Percentiles rank a stretch among this genome's conserved stretches.
Conservation (phyloP, 1,140 invertebrate species). For the Neodiprion virginianus region DNA sequence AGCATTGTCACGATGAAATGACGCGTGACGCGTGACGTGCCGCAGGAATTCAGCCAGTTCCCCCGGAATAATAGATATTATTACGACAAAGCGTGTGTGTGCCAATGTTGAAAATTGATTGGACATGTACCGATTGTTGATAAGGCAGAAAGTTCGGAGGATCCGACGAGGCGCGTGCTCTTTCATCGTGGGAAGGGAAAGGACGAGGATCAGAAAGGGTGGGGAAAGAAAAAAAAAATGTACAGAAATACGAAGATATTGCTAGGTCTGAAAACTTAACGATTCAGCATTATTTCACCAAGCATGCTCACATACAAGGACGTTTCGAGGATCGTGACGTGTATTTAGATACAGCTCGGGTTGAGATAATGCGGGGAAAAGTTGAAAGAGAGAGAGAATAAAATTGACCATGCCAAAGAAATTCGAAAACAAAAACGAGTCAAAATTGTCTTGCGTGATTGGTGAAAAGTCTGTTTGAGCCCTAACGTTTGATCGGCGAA, state of each 20-base stretch:
- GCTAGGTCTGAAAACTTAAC: background rate
- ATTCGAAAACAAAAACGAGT: no score
- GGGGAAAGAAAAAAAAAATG: background rate
- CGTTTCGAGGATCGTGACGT: constrained; percentile 10
- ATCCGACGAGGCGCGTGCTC: background rate
- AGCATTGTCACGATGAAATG: constrained; percentile 6
- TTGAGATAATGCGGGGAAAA: no score
- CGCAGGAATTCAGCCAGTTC: background rate
- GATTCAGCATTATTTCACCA: background rate
- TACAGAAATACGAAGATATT: background rate
- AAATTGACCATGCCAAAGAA: no score
- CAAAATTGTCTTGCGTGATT: no score
- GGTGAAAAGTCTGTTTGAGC: no score
- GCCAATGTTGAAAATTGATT: constrained; percentile 14
- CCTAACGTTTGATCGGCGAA: no score
- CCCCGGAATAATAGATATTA: constrained; percentile 11
- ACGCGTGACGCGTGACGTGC: constrained; percentile 11
- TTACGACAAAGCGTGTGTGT: constrained; percentile 14
- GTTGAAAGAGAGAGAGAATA: no score
- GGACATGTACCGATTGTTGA: constrained; percentile 13
- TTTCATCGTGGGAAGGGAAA: background rate
- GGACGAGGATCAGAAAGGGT: background rate
- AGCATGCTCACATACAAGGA: background rate
- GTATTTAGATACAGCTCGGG: background rate
- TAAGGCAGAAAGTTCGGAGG: background rate